Base-by-base conservation (phyloP, 2,797 vertebrate species). In the Ciconia nigra region DNA sequence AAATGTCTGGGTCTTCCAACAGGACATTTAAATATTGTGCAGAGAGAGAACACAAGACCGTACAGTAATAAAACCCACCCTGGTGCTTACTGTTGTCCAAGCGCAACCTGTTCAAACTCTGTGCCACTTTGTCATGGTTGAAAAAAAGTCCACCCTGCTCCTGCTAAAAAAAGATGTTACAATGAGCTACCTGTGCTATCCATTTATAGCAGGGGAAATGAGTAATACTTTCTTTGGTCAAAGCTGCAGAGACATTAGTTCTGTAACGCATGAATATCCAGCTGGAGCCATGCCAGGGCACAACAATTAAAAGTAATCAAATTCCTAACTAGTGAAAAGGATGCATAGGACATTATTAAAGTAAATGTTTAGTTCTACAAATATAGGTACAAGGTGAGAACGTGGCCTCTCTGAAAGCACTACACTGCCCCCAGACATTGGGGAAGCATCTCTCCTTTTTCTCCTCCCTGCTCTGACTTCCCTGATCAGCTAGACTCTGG, bases 201-300 rank as follows among this genome's bases (percentile, higher is more conserved):
- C 70, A 31, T 78, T 90, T 83, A 72, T 47, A 89, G 78, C 65
- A 54, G 22, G 18, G 89, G 80, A 97, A 95, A 88, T 80, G 69
- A 96, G 26, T 94, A 93, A 87, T 77, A 65, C 77, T 77, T 88
- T 94, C 77, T 83, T 62, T 81, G 46, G 51, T 82, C 61, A 81
- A 72, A 84, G 58, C 57, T 87, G 49, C 46, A 44, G 35, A 72
- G 33, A 83, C 35, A 61, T 55, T 67, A 83, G 54, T 52, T 90
- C 61, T 84, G 70, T 79, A 93, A 73, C 15, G 52, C 47, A 61
- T 7, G 37, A 55, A 83, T 20, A 80, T 61, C 58, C 79, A 65
- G 11, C 24, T 74, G 46, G 58, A 96, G 37, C 61, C 25, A 20
- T 26, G 83, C 63, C 91, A 67, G 37, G 15, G n/a, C 41, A 84